These are phyloP conservation scores for Dusona sp. DNA, from an alignment of 2,888 invertebrate genomes.

Conservation along the genomic window DNA sequence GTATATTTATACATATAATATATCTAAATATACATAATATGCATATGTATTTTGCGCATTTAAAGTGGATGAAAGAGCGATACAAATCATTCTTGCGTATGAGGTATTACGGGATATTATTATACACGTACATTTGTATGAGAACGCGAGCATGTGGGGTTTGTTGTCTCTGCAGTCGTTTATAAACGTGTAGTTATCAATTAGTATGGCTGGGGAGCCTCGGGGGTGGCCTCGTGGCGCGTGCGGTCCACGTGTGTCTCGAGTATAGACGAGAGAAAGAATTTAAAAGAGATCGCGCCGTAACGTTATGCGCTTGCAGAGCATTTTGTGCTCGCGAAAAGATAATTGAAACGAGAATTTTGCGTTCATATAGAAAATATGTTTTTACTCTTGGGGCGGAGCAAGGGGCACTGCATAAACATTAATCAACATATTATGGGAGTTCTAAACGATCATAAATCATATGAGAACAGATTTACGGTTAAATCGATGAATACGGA, in stretches of 20 bases:
- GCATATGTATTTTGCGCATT: background rate
- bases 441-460: conserved; percentile 14
- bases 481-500: conserved; percentile 36
- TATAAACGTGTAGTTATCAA: conserved; percentile 60
- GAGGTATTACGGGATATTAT: conserved; percentile 30
- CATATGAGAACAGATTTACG: conserved; percentile 43
- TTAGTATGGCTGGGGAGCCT: conserved; percentile 67
- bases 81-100: conserved; percentile 70
- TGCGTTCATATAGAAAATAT: background rate
- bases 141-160: conserved; percentile 30
- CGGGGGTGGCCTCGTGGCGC: conserved; percentile 67
- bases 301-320: conserved; percentile 22
- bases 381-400: background rate
- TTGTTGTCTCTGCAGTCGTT: conserved; percentile 45
- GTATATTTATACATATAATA: background rate
- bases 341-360: conserved; percentile 58
- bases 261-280: conserved; percentile 12
- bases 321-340: conserved; percentile 9
- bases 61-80: conserved; percentile 42
- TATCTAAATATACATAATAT: background rate
- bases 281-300: background rate
- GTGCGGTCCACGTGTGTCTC: conserved; percentile 51
- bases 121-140: background rate
- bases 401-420: conserved; percentile 16
- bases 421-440: conserved; percentile 52